Base-by-base conservation (phyloP, 2,113 vertebrate genomes). In the Polypterus bichir region DNA sequence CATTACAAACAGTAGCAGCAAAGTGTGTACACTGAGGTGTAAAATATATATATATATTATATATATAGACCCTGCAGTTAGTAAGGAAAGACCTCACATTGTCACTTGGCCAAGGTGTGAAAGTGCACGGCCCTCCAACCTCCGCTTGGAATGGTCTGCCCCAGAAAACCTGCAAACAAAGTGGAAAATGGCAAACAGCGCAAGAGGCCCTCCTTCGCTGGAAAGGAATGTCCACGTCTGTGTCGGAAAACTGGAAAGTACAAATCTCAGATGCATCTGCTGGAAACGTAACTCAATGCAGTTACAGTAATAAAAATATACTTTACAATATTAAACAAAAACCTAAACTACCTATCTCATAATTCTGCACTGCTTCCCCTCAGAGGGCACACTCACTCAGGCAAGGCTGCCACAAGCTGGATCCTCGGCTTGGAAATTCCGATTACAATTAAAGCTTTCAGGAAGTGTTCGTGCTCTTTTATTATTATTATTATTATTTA, bases 1-100 rank as follows among this genome's bases (percentile, higher is more conserved):
- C 87, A 80, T 88, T 88, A 91, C 81, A 86, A 89, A 93, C 86
- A 88, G 89, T 89, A 94, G 92, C 91, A 93, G 90, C 91, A 89
- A 89, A 85, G 86, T 88, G 85, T 83, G 85, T 81, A 83, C 79
- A 71, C 74, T 76, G 88, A 89, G 86, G 87, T 89, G 84, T 83
- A 76, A 81, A 67, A 70, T 63, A 66, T 68, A 65, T 68, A 62
- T 62, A 70, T 63, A 66, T 68, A 65, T 68, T 58, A 58, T 62
- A 62, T 76, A 81, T 71, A 77, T 64, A 87, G 85, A 84, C 88
- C 88, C 88, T 90, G 88, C 88, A 83, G 77, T 85, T 77, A 81
- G 78, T 80, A 79, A 82, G 86, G 80, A 79, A 76, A 76, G 77
- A 85, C 79, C 81, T 83, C 76, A 76, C 83, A 72, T 74, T 69